Evolutionary conservation across 2,113 vertebrate species (phyloP), one percentile per base, ranked within the genome.

Genomic region (Bolborhynchus lineola): DNA sequence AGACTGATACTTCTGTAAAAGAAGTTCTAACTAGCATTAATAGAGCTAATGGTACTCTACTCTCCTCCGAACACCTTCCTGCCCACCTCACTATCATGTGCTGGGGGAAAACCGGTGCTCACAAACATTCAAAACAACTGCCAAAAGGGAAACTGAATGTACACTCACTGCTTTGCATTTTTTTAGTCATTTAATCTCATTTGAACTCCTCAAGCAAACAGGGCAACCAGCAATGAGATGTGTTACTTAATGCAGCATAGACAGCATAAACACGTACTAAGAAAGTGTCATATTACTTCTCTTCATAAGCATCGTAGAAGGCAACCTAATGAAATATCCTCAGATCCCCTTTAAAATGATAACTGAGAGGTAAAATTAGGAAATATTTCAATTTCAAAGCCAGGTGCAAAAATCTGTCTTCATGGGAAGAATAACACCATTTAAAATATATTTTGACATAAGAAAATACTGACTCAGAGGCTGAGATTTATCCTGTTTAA

Each of bases 31-130:
- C 3, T 9, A 14, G 35, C 5, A 64, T 33, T 60, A 77, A 46
- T 18, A 49, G 0, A 81, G 35, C 18, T 35, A 76, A n/a, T 2
- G 3, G 46, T 8, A 62, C 21, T 19, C 35, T 4, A 1, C 16
- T 7, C 23, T n/a, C 9, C n/a, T 57, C 12, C 21, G 35, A 31
- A 59, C 4, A 11, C 37, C 17, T 44, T 10, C 11, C 47, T 78
- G 29, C 10, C n/a, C 50, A 5, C 33, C 17, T 25, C 53, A 41
- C 3, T 3, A 1, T 13, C 10, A 41, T 62, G 24, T n/a, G 26
- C 35, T 18, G 12, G 8, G 2, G 5, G 4, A 7, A 52, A 49
- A 42, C 13, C 79, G 21, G 29, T 29, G 5, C 16, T 47, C 28
- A 59, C 6, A 53, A 29, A n/a, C 16, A 37, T 46, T 39, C 18